A percentile compares a stretch with the other conserved stretches of the same genome.
These are phyloP conservation scores for Lordiphosa mommai DNA, from an alignment of 1,140 invertebrate species.

Conservation along the genomic window DNA sequence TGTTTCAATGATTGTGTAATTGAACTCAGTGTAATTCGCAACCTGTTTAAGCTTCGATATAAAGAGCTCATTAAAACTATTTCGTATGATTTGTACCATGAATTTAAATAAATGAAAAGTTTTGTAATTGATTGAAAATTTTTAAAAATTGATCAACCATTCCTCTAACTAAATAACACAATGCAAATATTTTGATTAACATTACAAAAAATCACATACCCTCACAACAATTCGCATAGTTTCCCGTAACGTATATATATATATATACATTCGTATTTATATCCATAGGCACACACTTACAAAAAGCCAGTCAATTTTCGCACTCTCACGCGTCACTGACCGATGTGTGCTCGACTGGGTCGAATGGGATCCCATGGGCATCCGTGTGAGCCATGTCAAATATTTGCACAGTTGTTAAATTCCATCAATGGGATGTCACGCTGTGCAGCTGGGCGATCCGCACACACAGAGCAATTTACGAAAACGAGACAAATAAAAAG, in stretches of 20 bases:
- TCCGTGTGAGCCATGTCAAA: conserved; percentile 40
- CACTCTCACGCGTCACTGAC: conserved; percentile 56
- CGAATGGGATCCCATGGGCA: background rate
- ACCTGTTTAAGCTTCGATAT: too few relatives aligned
- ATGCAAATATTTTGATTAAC: too few relatives aligned
- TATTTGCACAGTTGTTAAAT: conserved; percentile 71
- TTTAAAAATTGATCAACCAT: too few relatives aligned
- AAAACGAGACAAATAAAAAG: background rate
- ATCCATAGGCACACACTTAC: conserved; percentile 4
- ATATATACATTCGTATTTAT: background rate
- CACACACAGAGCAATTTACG: conserved; percentile 5
- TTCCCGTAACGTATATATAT: background rate
- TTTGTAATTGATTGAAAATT: too few relatives aligned
- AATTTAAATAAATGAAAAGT: too few relatives aligned
- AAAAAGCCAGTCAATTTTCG: conserved; percentile 64
- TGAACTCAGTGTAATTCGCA: too few relatives aligned
- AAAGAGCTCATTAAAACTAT: too few relatives aligned
- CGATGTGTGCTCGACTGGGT: conserved; percentile 31
- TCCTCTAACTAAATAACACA: too few relatives aligned
- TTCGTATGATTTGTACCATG: too few relatives aligned
- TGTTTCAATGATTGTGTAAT: too few relatives aligned
- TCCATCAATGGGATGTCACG: conserved; percentile 53
- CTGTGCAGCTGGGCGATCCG: conserved; percentile 1
- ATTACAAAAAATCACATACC: too few relatives aligned
- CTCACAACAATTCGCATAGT: too few relatives aligned